These are phyloP conservation scores for Hoplostethus mediterraneus DNA, from an alignment of 2,797 vertebrate genomes.

Conservation along the genomic window DNA sequence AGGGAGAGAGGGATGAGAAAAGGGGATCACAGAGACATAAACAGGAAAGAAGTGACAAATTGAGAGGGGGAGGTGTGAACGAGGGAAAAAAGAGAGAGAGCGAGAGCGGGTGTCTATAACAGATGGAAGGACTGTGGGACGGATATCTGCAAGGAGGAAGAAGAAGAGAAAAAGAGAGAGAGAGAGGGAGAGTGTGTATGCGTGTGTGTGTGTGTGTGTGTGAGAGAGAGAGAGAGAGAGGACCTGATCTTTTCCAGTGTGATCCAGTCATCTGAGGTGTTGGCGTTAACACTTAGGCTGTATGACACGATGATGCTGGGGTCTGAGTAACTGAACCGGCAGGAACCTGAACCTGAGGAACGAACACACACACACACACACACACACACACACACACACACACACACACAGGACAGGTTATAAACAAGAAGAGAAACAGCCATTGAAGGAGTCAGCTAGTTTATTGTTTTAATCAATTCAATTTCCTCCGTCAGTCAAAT, in stretches of 20 bases:
- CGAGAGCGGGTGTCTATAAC: constrained; percentile 60
- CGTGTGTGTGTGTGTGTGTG: background rate
- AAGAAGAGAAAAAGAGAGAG: constrained; percentile 65
- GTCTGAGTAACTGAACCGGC: constrained; percentile 96
- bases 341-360: constrained; percentile 92
- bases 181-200: background rate
- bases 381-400: constrained; percentile 13
- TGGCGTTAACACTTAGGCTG: constrained; percentile 82
- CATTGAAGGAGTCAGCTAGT: constrained; percentile 18
- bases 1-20: constrained; percentile 46
- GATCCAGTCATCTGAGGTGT: constrained; percentile 92
- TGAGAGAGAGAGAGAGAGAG: background rate
- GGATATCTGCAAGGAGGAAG: constrained; percentile 42
- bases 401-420: constrained; percentile 20
- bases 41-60: constrained; percentile 69
- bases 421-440: constrained; percentile 10
- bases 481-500: constrained; percentile 33
- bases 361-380: constrained; percentile 13
- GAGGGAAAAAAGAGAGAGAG: constrained; percentile 26
- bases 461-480: constrained; percentile 27
- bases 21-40: constrained; percentile 52
- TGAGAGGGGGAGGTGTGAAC: constrained; percentile 72
- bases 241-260: constrained; percentile 96
- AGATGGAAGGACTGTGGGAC: constrained; percentile 66
- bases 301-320: constrained; percentile 93